These are phyloP conservation scores for Eulemur albifrons DNA, from an alignment of 2,797 vertebrate genomes.

Conservation along the genomic window DNA sequence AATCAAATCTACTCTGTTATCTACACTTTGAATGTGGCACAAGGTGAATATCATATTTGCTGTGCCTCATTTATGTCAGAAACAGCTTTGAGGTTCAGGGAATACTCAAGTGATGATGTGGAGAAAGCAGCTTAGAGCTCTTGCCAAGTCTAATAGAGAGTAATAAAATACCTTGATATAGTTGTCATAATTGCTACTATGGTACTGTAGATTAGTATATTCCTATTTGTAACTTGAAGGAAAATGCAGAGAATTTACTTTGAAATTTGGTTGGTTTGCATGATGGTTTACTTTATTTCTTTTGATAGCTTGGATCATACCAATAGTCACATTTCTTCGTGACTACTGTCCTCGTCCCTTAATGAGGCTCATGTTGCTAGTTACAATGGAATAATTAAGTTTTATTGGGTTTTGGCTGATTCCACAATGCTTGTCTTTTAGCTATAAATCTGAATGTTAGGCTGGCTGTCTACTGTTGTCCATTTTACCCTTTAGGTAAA, in stretches of 20 bases:
- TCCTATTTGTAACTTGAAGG: constrained; percentile 32
- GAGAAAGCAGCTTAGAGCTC: neutral
- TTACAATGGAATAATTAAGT: constrained; percentile 53
- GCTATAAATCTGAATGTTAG: neutral
- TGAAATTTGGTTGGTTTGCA: constrained; percentile 16
- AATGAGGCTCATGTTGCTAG: constrained; percentile 25
- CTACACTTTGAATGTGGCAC: neutral
- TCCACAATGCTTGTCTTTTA: neutral
- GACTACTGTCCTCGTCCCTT: neutral
- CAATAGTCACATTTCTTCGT: neutral
- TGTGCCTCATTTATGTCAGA: constrained; percentile 40
- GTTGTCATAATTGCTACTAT: neutral
- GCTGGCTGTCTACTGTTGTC: neutral
- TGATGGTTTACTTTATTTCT: no score
- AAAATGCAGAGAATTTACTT: constrained; percentile 11
- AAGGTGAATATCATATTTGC: constrained; percentile 21
- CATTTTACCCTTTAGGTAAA: neutral
- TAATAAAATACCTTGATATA: neutral
- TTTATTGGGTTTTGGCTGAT: neutral
- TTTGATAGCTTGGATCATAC: no score
- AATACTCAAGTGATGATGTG: neutral
- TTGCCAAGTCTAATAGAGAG: neutral
- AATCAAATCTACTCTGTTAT: neutral
- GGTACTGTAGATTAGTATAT: neutral
- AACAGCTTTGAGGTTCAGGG: neutral